phyloP scores from a whole-genome alignment of 2,888 invertebrate species.

The Apodemia zela region DNA sequence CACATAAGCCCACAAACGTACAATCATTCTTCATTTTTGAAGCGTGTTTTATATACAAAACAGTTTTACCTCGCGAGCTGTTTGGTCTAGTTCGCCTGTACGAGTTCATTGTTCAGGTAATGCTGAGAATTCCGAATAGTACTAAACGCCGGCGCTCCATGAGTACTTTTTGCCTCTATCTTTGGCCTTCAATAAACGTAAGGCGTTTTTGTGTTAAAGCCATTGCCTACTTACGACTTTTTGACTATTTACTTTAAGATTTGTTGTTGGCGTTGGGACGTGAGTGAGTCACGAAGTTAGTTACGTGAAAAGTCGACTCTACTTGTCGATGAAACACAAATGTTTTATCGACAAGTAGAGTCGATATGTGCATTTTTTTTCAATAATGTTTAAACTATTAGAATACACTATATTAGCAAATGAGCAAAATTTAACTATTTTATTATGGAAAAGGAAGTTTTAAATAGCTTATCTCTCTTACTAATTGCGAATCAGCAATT shows the following conservation, averaged over 20 bases:
- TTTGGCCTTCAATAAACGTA: conserved; percentile 54
- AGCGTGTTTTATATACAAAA: conserved; percentile 57
- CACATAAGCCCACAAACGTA: conserved; percentile 43
- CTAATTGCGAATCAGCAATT: no score
- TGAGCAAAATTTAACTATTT: no score
- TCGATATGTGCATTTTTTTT: conserved; percentile 23
- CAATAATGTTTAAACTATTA: neutral
- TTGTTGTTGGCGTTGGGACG: conserved; percentile 77
- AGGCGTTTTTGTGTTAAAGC: conserved; percentile 60
- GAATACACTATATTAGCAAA: no score
- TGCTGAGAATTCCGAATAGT: conserved; percentile 42
- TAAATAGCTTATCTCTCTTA: no score
- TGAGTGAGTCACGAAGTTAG: conserved; percentile 73
- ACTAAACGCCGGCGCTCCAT: conserved; percentile 61
- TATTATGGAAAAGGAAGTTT: no score
- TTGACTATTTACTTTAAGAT: conserved; percentile 48
- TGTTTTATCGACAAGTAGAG: no score
- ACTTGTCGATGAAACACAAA: conserved; percentile 47
- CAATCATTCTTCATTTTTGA: conserved; percentile 46
- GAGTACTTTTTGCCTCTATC: conserved; percentile 53
- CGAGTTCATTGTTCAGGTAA: conserved; percentile 74
- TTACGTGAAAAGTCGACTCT: conserved; percentile 37
- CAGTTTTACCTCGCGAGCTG: conserved; percentile 54
- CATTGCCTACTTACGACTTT: conserved; percentile 64
- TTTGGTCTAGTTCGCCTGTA: conserved; percentile 77